Evolutionary conservation across 2,888 invertebrate species (phyloP).

Genomic region (Drosophila antonietae): DNA sequence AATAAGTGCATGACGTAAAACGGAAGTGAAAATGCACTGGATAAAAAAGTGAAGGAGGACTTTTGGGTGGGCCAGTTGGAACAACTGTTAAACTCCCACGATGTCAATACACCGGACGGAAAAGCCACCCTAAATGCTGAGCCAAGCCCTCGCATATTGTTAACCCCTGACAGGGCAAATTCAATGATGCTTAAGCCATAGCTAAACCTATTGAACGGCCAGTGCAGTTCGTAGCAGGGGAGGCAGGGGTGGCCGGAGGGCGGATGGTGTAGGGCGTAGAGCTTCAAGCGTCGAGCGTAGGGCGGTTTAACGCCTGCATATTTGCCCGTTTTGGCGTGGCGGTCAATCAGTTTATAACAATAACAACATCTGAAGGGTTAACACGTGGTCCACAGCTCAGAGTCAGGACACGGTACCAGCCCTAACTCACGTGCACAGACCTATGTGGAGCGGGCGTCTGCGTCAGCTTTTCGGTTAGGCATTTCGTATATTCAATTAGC

Average conservation of each 20-base stretch:
- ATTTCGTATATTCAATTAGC: conserved; percentile 74
- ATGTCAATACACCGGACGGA: conserved; percentile 66
- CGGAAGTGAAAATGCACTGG: conserved; percentile 50
- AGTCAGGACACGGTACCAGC: neutral
- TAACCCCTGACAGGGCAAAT: conserved; percentile 24
- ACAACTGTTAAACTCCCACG: conserved; percentile 80
- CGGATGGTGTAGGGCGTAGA: neutral
- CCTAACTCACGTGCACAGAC: conserved; percentile 4
- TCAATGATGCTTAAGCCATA: conserved; percentile 59
- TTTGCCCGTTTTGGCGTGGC: conserved; percentile 30
- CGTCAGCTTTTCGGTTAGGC: conserved; percentile 51
- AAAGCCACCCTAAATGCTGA: conserved; percentile 32
- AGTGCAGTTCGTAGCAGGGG: neutral
- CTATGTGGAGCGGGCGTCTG: conserved; percentile 6
- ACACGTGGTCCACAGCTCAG: conserved; percentile 60
- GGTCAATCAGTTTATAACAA: conserved; percentile 73
- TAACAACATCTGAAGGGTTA: conserved; percentile 71
- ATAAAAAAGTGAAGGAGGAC: neutral
- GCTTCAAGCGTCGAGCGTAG: neutral
- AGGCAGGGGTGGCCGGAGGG: neutral
- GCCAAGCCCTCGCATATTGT: neutral
- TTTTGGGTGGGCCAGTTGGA: conserved; percentile 8
- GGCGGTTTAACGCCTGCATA: conserved; percentile 29
- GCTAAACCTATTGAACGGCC: conserved; percentile 50
- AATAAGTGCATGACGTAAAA: conserved; percentile 19